Conservation (phyloP, 53 echinoderm and acorn worm genomes). For the Temnopleurus reevesii region DNA sequence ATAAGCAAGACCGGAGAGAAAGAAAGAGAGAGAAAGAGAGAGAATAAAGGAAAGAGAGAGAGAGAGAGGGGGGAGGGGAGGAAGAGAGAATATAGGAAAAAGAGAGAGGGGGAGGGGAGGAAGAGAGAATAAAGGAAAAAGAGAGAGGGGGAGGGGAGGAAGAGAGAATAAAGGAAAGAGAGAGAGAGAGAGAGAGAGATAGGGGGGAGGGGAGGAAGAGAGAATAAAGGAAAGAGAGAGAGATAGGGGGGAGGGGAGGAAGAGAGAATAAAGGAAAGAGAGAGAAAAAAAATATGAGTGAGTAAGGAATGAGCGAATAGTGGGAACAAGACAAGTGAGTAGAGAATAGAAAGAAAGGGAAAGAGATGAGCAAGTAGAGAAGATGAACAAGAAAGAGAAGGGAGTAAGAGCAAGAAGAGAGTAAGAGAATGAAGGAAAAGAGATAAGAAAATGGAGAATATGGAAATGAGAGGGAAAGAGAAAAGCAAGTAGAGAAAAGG, state of each 20-base stretch:
- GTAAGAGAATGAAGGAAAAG: background rate
- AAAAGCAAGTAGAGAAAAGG: background rate
- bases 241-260: background rate
- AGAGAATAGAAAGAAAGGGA: background rate
- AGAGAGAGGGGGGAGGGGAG: too few relatives aligned
- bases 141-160: too few relatives aligned
- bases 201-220: too few relatives aligned
- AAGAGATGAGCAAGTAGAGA: background rate
- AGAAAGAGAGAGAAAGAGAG: too few relatives aligned
- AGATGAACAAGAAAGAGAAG: background rate
- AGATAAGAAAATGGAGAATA: background rate
- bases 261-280: background rate
- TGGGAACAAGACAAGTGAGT: background rate
- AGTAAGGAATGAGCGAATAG: background rate
- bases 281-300: background rate
- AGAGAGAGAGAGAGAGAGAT: too few relatives aligned
- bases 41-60: too few relatives aligned
- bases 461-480: background rate
- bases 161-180: too few relatives aligned
- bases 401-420: background rate
- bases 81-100: too few relatives aligned
- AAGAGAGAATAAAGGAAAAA: too few relatives aligned
- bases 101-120: too few relatives aligned
- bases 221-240: background rate
- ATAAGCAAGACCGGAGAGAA: too few relatives aligned